phyloP scores from a whole-genome alignment of 1,140 invertebrate species.

The Pemphigus obesinymphae region DNA sequence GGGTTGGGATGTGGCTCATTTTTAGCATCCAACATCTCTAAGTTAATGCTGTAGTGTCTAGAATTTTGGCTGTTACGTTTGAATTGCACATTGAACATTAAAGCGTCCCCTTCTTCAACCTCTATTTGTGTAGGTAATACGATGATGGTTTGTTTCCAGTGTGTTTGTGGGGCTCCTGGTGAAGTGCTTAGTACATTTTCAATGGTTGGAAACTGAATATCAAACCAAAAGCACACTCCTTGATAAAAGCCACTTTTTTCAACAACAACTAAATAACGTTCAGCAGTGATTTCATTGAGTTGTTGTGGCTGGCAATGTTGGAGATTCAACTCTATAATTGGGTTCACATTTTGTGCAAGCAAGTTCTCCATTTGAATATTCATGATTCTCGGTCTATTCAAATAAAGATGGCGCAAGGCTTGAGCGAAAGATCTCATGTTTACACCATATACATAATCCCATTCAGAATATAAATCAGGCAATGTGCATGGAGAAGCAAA shows the following conservation, averaged over 20 bases:
- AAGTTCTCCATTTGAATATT: constrained; percentile 51
- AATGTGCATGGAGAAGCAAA: constrained; percentile 65
- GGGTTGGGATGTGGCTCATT: constrained; percentile 69
- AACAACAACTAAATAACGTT: constrained; percentile 50
- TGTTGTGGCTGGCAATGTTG: constrained; percentile 47
- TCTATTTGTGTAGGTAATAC: constrained; percentile 49
- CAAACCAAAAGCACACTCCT: constrained; percentile 60
- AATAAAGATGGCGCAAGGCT: constrained; percentile 35
- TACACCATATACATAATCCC: constrained; percentile 54
- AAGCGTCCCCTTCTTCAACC: constrained; percentile 57
- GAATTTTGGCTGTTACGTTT: constrained; percentile 52
- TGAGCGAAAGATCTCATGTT: constrained; percentile 44
- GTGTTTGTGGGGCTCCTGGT: constrained; percentile 70
- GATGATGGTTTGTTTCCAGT: constrained; percentile 96
- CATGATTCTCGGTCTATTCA: constrained; percentile 50
- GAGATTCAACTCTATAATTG: constrained; percentile 50
- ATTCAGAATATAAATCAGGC: constrained; percentile 60
- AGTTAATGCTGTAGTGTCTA: constrained; percentile 63
- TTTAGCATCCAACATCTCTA: constrained; percentile 65
- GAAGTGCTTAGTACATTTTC: constrained; percentile 65
- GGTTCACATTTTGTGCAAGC: constrained; percentile 51
- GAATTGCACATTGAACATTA: constrained; percentile 64
- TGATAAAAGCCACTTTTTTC: constrained; percentile 63
- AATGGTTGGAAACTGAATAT: constrained; percentile 49
- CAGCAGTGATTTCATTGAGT: constrained; percentile 46